phyloP scores from a whole-genome alignment of 2,113 vertebrate genomes.

The Excalfactoria chinensis region DNA sequence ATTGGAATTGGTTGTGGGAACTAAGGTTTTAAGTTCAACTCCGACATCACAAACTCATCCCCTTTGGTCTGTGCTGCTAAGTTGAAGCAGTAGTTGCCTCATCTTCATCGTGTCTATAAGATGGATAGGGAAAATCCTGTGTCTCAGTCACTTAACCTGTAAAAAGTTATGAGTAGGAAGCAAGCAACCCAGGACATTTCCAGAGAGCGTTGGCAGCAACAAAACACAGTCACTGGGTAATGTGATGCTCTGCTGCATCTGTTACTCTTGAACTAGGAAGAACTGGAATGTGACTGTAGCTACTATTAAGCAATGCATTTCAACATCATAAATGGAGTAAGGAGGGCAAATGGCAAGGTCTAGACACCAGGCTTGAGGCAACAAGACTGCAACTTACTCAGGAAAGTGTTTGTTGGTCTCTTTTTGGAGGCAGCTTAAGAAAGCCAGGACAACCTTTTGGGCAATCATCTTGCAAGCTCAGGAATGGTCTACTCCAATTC shows the following conservation, averaged over 20 bases:
- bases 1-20: slow-evolving; percentile 8
- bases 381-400: background rate
- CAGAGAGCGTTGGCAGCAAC: background rate
- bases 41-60: background rate
- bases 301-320: background rate
- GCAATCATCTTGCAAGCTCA: background rate
- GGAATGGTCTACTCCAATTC: background rate
- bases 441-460: background rate
- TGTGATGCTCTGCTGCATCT: background rate
- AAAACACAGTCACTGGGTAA: background rate
- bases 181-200: background rate
- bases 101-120: background rate
- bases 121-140: background rate
- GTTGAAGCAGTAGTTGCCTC: background rate
- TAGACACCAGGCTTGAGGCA: background rate
- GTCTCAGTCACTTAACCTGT: background rate
- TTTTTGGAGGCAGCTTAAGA: background rate
- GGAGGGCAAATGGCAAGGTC: background rate
- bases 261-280: background rate
- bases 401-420: background rate
- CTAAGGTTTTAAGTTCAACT: background rate
- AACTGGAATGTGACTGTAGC: background rate
- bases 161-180: background rate
- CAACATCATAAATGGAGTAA: background rate
- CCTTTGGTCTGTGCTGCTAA: background rate